Conservation (phyloP, 2,888 invertebrate species). For the Therioaphis trifolii region DNA sequence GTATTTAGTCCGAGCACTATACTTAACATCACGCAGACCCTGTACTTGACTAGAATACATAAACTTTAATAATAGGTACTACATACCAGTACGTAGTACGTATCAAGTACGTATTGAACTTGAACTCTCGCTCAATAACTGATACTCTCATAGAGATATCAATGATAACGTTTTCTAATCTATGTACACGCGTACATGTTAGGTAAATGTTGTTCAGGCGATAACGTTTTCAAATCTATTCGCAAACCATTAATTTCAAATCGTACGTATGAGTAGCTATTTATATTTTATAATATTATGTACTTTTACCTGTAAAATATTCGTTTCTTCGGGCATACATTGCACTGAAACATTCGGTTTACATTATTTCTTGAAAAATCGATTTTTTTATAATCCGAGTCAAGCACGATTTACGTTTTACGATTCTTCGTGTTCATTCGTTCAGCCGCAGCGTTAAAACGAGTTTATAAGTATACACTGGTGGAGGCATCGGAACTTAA, state of each 20-base stretch:
- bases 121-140: no score
- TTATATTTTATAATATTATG: no score
- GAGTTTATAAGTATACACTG: background rate
- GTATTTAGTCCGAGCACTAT: no score
- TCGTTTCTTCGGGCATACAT: background rate
- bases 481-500: slow-evolving; percentile 1
- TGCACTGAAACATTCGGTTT: background rate
- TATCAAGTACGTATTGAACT: background rate
- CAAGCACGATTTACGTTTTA: background rate
- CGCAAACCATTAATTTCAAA: background rate
- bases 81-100: background rate
- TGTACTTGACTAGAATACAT: background rate
- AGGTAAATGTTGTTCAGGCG: no score
- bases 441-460: slow-evolving; percentile 6
- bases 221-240: background rate
- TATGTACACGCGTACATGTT: no score
- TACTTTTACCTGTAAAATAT: no score
- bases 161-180: no score
- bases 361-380: background rate
- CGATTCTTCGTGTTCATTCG: background rate
- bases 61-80: no score
- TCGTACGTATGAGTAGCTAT: background rate
- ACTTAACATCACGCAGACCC: no score
- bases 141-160: background rate
- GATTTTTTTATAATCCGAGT: background rate